Evolutionary conservation across 2,797 vertebrate species (phyloP), one percentile per base, ranked within the genome.

Genomic region (Rhynchonycteris naso): DNA sequence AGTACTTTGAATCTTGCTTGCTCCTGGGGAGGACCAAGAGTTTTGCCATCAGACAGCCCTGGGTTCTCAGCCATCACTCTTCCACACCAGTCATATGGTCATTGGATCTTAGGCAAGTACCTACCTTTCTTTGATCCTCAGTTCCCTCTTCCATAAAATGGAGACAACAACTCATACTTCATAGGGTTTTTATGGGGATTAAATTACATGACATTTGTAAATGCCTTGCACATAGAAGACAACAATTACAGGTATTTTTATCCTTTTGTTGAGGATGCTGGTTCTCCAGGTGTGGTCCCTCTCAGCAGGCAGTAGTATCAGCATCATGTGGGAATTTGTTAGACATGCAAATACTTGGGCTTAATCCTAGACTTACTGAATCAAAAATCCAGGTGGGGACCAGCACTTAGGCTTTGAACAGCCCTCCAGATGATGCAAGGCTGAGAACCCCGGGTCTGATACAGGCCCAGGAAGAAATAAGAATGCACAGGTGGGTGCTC

Each of bases 61-160:
- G 50, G 58, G 5, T 18, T 52, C 88, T 43, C 2, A 43, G 26
- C 56, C 52, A 4, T 10, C 24, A 28, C 22, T 91, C 24, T 59
- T 56, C 30, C 1, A 10, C 7, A 11, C 13, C 26, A 16, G 33
- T 2, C 0, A 2, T 47, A 26, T 1, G 26, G 26, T 47, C 28
- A 8, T 0, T 43, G 21, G 66, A 75, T 78, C 35, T 75, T 54
- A 18, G 16, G 19, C 18, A 52, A 66, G 15, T 21, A 14, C 69
- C 84, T 24, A 3, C 28, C 2, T 68, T 50, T 43, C 26, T 81
- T 58, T 22, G 28, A 63, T 5, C 24, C 56, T 83, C 78, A 58
- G 18, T 75, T 84, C 94, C 59, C 63, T 86, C 43, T 76, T 38
- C 66, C 61, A 16, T 35, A 30, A 68, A 50, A 33, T 56, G 66